Evolutionary conservation across 2,888 invertebrate species (phyloP), one percentile per base, ranked within the genome.

Genomic region (Melitaea athalia): DNA sequence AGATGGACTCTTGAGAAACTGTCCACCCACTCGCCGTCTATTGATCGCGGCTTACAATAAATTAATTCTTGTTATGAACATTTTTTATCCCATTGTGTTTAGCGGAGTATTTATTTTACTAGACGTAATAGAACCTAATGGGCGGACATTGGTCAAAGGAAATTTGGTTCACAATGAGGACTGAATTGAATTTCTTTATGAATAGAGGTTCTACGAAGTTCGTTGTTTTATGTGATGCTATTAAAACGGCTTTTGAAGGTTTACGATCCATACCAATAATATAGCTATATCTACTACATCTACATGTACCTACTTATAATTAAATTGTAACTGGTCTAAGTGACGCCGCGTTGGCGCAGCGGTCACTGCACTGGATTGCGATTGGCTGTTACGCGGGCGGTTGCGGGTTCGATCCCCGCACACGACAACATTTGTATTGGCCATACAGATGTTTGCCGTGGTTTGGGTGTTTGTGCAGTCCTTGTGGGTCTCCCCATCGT

Each of bases 1-100:
- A 92, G 92, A 91, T 91, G 91, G 90, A 91, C 92, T 90, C 88
- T 89, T 89, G 85, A 87, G 86, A 86, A 90, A 86, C 90, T 92
- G 92, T 92, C 92, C 92, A 91, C 92, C 92, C 92, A 92, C 92
- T 89, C 88, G 84, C 79, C 78, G 81, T 81, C 90, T 87, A 90
- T 91, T 91, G 89, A 92, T 89, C 86, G 88, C 82, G 85, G 81
- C 84, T 86, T 77, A 89, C 87, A 88, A 91, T 90, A 90, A 91
- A 92, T 91, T 91, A 91, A 92, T 89, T 89, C 91, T 84, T 88
- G 90, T 91, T 92, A 91, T 91, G 86, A 92, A 84, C 88, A 85
- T 88, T 91, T 89, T 89, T 91, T 89, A 89, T 86, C 75, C 85
- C 76, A 89, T 91, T 92, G 90, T 91, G 78, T 84, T 85, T 77